Evolutionary conservation across 2,113 vertebrate species (phyloP).

Genomic region (Baryphthengus martii): DNA sequence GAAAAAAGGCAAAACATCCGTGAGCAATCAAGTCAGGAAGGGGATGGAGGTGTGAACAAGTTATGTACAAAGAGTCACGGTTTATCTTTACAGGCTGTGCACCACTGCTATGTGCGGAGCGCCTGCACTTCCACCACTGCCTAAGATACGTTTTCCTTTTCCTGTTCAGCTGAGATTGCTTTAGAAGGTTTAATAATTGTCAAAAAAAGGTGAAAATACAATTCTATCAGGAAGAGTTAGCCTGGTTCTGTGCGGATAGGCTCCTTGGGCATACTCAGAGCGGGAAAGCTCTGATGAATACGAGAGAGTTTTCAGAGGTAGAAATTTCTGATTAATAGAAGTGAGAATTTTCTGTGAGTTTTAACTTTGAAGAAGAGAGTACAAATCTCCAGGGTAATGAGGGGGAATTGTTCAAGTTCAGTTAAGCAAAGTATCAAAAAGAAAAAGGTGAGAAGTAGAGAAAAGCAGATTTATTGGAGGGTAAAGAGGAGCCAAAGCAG

Average conservation of each 20-base stretch:
- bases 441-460: background rate
- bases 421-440: background rate
- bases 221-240: background rate
- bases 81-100: background rate
- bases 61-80: accelerated
- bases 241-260: background rate
- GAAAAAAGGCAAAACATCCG: background rate
- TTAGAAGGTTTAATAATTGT: background rate
- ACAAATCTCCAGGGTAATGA: no score
- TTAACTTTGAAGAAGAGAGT: background rate
- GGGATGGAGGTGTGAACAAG: no score
- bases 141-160: accelerated
- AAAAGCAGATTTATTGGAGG: background rate
- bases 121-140: background rate
- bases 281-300: no score
- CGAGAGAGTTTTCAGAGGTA: background rate
- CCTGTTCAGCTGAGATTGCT: background rate
- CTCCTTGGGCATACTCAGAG: background rate
- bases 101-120: accelerated
- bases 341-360: background rate
- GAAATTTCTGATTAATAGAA: background rate
- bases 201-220: background rate
- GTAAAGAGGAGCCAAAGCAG: background rate
- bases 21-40: background rate
- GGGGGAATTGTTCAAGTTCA: background rate